Conservation (phyloP, 1,140 invertebrate species). For the Trichoplusia ni region DNA sequence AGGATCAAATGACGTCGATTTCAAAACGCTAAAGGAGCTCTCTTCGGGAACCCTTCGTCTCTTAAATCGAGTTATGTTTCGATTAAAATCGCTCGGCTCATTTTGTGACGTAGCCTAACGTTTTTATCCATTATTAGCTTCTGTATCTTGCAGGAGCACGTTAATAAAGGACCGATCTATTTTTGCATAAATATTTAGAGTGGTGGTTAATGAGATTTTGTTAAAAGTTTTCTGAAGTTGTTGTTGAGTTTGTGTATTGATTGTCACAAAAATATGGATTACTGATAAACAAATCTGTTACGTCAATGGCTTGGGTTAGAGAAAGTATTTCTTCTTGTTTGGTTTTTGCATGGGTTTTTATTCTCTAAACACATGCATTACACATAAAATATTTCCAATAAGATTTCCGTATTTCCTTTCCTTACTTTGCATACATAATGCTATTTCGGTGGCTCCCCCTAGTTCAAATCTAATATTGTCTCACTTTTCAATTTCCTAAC, state of each 20-base stretch:
- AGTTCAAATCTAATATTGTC: slow-evolving; percentile 8
- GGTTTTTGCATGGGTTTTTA: too few species aligned
- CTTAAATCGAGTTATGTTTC: slow-evolving; percentile 15
- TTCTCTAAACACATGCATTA: not conserved
- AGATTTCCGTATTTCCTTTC: slow-evolving; percentile 15
- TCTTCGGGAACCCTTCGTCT: slow-evolving; percentile 7
- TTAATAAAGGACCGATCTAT: not conserved
- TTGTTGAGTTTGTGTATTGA: too few species aligned
- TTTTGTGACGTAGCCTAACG: not conserved
- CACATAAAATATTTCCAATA: not conserved
- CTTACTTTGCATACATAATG: slow-evolving; percentile 10
- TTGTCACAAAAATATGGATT: too few species aligned
- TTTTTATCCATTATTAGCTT: slow-evolving; percentile 15
- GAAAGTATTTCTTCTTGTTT: too few species aligned
- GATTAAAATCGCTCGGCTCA: slow-evolving; percentile 1
- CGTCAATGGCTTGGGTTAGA: too few species aligned
- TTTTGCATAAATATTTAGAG: too few species aligned
- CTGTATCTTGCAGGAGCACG: not conserved
- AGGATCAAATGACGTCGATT: not conserved
- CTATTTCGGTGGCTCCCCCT: slow-evolving; percentile 9
- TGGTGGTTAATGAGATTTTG: too few species aligned
- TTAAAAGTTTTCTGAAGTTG: not conserved
- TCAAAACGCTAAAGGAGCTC: not conserved
- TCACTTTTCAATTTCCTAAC: slow-evolving; percentile 7
- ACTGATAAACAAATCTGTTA: too few species aligned